phyloP scores from a whole-genome alignment of 2,888 invertebrate genomes.

The Eristalis intricaria region DNA sequence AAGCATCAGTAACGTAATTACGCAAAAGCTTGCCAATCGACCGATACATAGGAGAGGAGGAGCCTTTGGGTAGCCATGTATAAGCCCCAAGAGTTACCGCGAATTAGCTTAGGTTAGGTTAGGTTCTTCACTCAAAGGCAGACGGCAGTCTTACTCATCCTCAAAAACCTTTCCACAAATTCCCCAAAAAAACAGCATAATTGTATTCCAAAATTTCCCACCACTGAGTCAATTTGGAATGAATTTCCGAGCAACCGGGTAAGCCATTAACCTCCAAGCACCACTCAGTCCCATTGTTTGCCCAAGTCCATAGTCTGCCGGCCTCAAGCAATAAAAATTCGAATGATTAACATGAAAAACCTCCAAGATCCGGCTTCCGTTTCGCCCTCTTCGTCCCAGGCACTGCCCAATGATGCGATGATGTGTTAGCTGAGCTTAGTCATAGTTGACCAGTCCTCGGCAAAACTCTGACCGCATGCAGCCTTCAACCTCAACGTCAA shows the following conservation, averaged over 20 bases:
- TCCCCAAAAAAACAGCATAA: background rate
- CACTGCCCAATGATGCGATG: no score
- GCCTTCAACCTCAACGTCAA: background rate
- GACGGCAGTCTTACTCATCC: no score
- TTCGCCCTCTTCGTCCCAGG: background rate
- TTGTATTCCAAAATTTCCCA: background rate
- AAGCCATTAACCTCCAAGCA: background rate
- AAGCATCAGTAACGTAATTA: no score
- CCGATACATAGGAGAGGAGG: no score
- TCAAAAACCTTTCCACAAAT: no score
- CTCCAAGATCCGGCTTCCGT: background rate
- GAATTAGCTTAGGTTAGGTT: no score
- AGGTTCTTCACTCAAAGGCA: no score
- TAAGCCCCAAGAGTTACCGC: no score
- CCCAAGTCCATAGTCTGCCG: background rate
- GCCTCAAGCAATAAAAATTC: background rate
- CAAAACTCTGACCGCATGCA: background rate
- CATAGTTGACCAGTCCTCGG: background rate
- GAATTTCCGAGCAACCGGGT: no score
- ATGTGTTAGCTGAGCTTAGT: background rate
- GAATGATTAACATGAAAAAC: background rate
- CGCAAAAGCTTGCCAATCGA: no score
- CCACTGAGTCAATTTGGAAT: no score
- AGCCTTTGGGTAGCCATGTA: no score
- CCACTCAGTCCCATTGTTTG: background rate